Evolutionary conservation across 2,797 vertebrate genomes (phyloP).

Genomic region (Sphaeramia orbicularis): DNA sequence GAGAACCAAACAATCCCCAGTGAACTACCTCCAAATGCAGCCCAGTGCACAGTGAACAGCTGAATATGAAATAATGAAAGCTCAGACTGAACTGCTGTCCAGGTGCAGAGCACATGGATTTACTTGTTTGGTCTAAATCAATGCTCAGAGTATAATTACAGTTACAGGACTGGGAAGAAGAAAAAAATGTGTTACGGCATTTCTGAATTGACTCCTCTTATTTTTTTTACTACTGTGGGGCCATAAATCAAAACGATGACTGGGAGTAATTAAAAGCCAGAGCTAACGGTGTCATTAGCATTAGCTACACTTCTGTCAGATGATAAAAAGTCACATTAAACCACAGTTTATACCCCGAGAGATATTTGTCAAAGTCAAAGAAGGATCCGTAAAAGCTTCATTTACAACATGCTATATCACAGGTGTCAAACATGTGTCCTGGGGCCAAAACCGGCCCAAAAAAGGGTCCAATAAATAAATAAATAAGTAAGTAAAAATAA

Average conservation of each 20-base stretch:
- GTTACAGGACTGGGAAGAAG: slow-evolving; percentile 42
- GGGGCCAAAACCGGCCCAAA: too few species aligned
- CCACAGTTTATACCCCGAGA: too few species aligned
- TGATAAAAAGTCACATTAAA: too few species aligned
- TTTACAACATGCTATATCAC: too few species aligned
- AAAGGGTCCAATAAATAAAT: too few species aligned
- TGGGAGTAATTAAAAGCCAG: slow-evolving; percentile 43
- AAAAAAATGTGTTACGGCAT: slow-evolving; percentile 49
- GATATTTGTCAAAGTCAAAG: too few species aligned
- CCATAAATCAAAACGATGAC: slow-evolving; percentile 66
- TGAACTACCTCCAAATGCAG: too few species aligned
- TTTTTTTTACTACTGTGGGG: slow-evolving; percentile 58
- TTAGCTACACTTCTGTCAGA: slow-evolving; percentile 10
- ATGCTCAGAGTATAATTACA: slow-evolving; percentile 69
- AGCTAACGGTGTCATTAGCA: slow-evolving; percentile 21
- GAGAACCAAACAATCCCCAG: too few species aligned
- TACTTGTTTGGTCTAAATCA: slow-evolving; percentile 59
- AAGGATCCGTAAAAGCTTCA: too few species aligned
- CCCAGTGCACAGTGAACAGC: too few species aligned
- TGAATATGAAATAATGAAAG: slow-evolving; percentile 55
- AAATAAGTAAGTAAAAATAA: too few species aligned
- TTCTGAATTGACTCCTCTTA: slow-evolving; percentile 51
- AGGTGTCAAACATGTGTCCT: too few species aligned
- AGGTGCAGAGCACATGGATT: slow-evolving; percentile 55
- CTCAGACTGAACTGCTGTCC: slow-evolving; percentile 66